Base-by-base conservation (phyloP, 2,797 vertebrate species). In the Gadopsis bispinosus region DNA sequence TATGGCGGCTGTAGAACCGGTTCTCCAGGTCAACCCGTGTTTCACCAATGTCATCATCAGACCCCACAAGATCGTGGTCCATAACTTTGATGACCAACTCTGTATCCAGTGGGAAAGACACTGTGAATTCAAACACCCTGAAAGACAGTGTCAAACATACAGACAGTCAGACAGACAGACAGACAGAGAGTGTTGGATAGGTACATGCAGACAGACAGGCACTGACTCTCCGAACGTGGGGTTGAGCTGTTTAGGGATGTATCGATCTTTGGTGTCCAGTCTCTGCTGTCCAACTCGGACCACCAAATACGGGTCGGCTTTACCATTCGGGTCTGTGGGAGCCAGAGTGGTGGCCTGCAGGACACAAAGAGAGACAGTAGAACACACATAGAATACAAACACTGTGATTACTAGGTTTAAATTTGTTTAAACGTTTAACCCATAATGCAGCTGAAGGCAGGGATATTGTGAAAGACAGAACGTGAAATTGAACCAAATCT, bases 211-310 rank as follows among this genome's bases (percentile, higher is more conserved):
- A 45, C 54, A 60, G 73, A 61, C 35, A 26, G 56, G 56, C 61
- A 93, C 96, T 85, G 90, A 99, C 98, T 99, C 97, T 96, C 97
- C 98, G 75, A 98, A 99, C 45, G 96, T 92, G 0, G 97, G 97
- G 89, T 99, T 97, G 67, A 99, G 96, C 80, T 99, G 97, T 90
- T 99, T 98, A 66, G 97, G 96, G 88, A 99, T 97, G 83, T 99
- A 99, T 80, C 94, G 90, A 0, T 98, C 97, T 86, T 96, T 97
- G 54, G 95, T 96, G 93, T 97, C 94, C 80, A 90, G 91, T 56
- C 69, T 81, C 85, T 97, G 94, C 61, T 93, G 72, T 43, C 97
- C 96, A 12, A 96, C 80, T 45, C 93, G 96, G 67, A 99, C 92
- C 71, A 97, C 88, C 77, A 99, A 93, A 0, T 98, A 99, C 1